Conservation (phyloP, 2,113 vertebrate species). For the Apodemus sylvaticus region DNA sequence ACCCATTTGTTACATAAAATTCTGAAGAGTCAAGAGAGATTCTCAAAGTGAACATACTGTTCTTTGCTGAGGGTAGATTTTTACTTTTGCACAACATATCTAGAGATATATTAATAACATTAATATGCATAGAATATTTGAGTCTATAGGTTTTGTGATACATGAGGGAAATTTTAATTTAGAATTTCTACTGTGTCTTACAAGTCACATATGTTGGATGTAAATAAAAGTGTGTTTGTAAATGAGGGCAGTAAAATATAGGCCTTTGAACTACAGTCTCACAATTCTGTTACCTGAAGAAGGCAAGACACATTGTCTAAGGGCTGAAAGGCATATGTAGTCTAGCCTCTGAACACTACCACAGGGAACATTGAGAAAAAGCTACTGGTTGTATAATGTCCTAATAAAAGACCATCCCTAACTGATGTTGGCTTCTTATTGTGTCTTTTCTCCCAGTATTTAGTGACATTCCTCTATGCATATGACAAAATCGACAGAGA, state of each 20-base stretch:
- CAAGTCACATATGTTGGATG: background rate
- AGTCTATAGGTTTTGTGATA: background rate
- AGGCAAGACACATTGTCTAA: background rate
- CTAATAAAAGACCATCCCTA: background rate
- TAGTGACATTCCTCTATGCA: background rate
- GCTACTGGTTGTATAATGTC: background rate
- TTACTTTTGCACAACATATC: background rate
- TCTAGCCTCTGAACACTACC: background rate
- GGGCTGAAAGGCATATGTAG: fast-evolving
- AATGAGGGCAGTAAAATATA: background rate
- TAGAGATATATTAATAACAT: background rate
- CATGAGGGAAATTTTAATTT: constrained; percentile 16
- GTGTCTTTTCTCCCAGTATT: background rate
- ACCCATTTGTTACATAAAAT: background rate
- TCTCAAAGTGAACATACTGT: background rate
- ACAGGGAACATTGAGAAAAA: background rate
- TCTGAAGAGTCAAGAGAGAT: background rate
- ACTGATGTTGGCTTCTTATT: background rate
- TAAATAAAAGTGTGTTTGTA: constrained; percentile 5
- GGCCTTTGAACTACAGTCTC: background rate
- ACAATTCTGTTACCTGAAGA: background rate
- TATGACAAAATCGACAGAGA: background rate
- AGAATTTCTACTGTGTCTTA: background rate
- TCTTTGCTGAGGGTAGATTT: background rate
- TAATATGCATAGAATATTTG: background rate